Percentiles rank a stretch among this genome's conserved stretches.
Evolutionary conservation across 2,888 invertebrate genomes (phyloP).

Genomic region (Acleris emargana): DNA sequence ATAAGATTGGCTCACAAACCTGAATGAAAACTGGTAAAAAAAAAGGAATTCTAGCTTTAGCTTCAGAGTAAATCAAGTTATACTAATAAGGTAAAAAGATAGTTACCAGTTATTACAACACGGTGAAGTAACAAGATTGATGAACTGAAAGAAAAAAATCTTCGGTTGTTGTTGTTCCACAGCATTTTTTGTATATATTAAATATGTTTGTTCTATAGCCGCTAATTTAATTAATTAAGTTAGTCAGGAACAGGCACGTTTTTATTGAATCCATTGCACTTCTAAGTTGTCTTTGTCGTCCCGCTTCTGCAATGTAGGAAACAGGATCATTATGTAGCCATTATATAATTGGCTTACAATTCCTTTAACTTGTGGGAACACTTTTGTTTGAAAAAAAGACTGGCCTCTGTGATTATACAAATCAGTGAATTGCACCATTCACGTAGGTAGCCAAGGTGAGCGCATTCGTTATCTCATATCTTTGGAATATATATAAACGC

Average conservation of each 20-base stretch:
- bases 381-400: constrained; percentile 13
- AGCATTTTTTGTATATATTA: background rate
- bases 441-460: constrained; percentile 73
- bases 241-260: constrained; percentile 1
- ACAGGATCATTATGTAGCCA: constrained; percentile 40
- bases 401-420: constrained; percentile 43
- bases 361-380: constrained; percentile 36
- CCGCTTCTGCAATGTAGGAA: constrained; percentile 21
- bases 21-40: constrained; percentile 15
- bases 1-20: constrained; percentile 12
- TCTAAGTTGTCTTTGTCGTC: constrained; percentile 47
- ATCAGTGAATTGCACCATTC: constrained; percentile 68
- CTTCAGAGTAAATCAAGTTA: constrained; percentile 7
- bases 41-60: constrained; percentile 6
- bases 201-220: background rate
- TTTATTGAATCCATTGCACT: constrained; percentile 26
- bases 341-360: constrained; percentile 53
- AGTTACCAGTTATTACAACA: constrained; percentile 1
- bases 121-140: background rate
- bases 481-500: constrained; percentile 54
- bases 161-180: background rate
- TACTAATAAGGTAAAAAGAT: constrained; percentile 12
- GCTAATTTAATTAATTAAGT: constrained; percentile 2
- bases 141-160: background rate
- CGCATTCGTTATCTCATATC: constrained; percentile 59